Base-by-base conservation (phyloP, 1,140 invertebrate genomes). In the Onthophagus taurus region DNA sequence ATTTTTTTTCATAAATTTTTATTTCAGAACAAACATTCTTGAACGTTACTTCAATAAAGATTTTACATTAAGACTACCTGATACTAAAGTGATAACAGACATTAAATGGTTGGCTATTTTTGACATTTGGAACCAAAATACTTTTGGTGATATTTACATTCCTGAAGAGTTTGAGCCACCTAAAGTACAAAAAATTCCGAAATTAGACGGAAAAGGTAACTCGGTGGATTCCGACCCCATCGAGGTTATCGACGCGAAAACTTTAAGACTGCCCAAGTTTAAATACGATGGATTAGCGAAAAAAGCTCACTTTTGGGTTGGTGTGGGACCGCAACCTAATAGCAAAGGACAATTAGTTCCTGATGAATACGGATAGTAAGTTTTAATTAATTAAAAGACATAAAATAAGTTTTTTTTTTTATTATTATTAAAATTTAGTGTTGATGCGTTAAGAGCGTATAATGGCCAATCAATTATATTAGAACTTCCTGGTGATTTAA, bases 331-430 rank as follows among this genome's bases (percentile, higher is more conserved):
- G n/a, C 81, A 87, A 59, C 89, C 89, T 0, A 81, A 44, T 20
- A 53, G 55, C 7, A 81, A 85, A 50, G 89, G 89, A 1, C 70
- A 64, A 21, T 85, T 85, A 70, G 78, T 93, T 45, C 88, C 89
- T 2, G 88, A 94, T 66, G 90, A 95, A 69, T 78, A 82, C 52
- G 89, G 89, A 76, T 93, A 91, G 88, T 92, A 68, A 85, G 86
- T 80, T 47, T 46, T 37, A 12, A 6, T 23, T 21, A 12, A 1
- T 2, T 21, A n/a, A 26, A 26, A 7, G 24, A 7, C n/a, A 26
- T 21, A 2, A 14, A 33, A 6, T 13, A 33, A 16, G 13, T 13
- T 13, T 33, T 13, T 33, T 33, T 33, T 13, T 11, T 13, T n/a
- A n/a, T n/a, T n/a, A 9, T 6, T 18, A 11, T 18, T 7, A 6